Evolutionary conservation across 2,113 vertebrate genomes (phyloP).

Genomic region (Hippocampus zosterae): DNA sequence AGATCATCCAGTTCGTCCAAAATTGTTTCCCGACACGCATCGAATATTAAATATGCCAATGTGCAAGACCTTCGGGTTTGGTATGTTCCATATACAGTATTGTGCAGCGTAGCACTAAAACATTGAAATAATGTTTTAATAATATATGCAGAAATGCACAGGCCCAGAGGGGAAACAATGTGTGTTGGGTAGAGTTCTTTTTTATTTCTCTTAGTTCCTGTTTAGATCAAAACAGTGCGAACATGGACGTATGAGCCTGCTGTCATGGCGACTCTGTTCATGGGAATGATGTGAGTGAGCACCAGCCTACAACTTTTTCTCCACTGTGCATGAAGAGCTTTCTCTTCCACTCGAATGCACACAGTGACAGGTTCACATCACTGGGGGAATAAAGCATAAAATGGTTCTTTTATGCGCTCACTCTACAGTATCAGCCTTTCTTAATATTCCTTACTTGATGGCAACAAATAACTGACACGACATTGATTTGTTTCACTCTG

Average conservation of each 20-base stretch:
- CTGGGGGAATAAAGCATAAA: constrained; percentile 4
- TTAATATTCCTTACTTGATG: not conserved
- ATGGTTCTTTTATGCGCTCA: not conserved
- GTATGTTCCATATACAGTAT: constrained; percentile 9
- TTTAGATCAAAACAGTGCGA: constrained; percentile 7
- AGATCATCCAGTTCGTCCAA: constrained; percentile 7
- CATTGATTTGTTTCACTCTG: not conserved
- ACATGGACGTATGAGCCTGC: constrained; percentile 7
- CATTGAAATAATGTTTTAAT: constrained; percentile 30
- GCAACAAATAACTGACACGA: not conserved
- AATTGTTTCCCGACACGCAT: constrained; percentile 12
- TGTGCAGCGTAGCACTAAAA: constrained; percentile 44
- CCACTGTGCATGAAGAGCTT: not conserved
- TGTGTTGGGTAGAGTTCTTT: not conserved
- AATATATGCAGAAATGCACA: constrained; percentile 25
- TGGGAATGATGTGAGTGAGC: constrained; percentile 16
- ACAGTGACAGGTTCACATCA: not conserved
- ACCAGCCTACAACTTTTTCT: constrained; percentile 6
- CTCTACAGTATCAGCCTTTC: not conserved
- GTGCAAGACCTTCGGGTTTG: constrained; percentile 20
- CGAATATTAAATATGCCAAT: constrained; percentile 39
- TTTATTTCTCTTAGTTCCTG: not conserved
- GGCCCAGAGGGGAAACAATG: not conserved
- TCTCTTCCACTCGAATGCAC: constrained; percentile 10
- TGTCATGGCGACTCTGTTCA: constrained; percentile 15